Conservation (phyloP, 2,888 invertebrate species). For the Brachyopa scutellaris region DNA sequence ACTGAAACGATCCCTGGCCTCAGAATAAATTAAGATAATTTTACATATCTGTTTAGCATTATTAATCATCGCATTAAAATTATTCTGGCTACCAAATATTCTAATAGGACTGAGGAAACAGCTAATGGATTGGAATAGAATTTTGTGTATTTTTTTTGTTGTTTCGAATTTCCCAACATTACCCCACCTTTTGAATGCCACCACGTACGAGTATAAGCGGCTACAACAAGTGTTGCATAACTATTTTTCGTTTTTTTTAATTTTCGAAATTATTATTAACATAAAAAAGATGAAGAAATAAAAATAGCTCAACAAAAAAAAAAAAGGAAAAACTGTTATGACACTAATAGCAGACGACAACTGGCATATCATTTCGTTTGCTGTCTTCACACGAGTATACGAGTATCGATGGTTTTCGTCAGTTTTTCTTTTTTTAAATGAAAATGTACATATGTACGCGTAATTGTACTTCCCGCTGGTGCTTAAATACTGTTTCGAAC, state of each 20-base stretch:
- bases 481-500: neutral
- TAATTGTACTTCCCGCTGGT: neutral
- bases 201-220: neutral
- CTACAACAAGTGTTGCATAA: conserved; percentile 14
- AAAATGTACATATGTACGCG: no score
- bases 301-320: conserved; percentile 32
- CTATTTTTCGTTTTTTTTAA: neutral
- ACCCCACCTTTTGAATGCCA: neutral
- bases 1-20: conserved; percentile 4
- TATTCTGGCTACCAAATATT: neutral
- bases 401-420: neutral
- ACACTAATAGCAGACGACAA: conserved; percentile 27
- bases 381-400: no score
- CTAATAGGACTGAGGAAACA: neutral
- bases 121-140: conserved; percentile 5
- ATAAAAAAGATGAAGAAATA: conserved; percentile 17
- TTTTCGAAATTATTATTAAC: conserved; percentile 30
- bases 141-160: no score
- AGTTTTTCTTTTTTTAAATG: no score
- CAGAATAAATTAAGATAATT: conserved; percentile 25
- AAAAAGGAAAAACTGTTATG: conserved; percentile 23
- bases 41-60: conserved; percentile 9
- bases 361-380: conserved; percentile 9
- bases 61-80: conserved; percentile 25
- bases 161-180: conserved; percentile 3